Evolutionary conservation across 2,113 vertebrate genomes (phyloP), one percentile per base, ranked within the genome.

Genomic region (Clarias macrocephalus): DNA sequence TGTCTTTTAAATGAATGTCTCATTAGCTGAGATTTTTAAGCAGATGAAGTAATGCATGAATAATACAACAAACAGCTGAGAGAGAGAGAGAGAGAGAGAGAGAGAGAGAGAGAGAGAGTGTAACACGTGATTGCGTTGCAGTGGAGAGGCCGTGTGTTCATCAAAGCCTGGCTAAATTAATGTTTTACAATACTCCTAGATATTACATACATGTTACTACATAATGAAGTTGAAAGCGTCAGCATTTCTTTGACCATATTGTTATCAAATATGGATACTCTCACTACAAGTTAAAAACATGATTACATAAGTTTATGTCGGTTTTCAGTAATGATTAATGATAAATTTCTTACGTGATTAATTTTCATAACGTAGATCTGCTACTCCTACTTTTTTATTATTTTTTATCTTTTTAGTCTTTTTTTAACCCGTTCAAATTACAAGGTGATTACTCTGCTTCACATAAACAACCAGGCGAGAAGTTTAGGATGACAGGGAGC

Each of bases 101-200:
- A 48, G 48, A 48, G 48, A 48, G 48, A 48, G 48, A 48, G 48
- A 48, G 48, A 48, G 48, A 48, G 48, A 8, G 48, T 8, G 48
- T 42, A 88, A 89, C 89, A 92, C 13, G 83, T 80, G 91, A 87
- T 90, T 92, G 90, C 56, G 82, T 93, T 89, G 91, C 70, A 8
- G 90, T 73, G 72, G 82, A 91, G 89, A 90, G 76, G 82, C 82
- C 79, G n/a, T 33, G 83, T 79, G 83, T 84, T 93, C 92, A 95
- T 94, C 93, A 95, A 94, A 94, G 93, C 82, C 73, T 65, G 65
- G 56, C 37, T 68, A 89, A 92, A 94, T 94, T 91, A 93, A 93
- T 92, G 92, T 93, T 93, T 92, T 75, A 93, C 88, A 90, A 81
- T 86, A 87, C 92, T 94, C 90, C 93, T 92, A 92, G 90, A 60